Evolutionary conservation across 2,113 vertebrate genomes (phyloP).

Genomic region (Calypte anna): DNA sequence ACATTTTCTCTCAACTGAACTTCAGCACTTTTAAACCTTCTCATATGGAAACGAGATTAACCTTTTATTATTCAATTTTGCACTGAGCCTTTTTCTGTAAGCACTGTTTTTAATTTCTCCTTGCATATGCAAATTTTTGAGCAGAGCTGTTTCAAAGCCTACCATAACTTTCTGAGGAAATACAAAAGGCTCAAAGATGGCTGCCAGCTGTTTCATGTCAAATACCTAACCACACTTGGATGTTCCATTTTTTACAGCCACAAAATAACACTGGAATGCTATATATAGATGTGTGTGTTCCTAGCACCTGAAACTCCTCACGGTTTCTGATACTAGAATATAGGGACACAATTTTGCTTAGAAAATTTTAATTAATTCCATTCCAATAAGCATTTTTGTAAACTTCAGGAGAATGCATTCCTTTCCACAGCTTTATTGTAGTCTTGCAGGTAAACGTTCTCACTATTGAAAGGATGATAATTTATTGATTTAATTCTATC

Average conservation of each 20-base stretch:
- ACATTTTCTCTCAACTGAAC: background rate
- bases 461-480: background rate
- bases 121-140: background rate
- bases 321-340: background rate
- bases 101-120: background rate
- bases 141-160: background rate
- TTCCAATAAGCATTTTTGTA: background rate
- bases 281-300: background rate
- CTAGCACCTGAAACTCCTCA: background rate
- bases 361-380: background rate
- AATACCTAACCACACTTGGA: background rate
- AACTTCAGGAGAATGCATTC: background rate
- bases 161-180: background rate
- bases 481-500: background rate
- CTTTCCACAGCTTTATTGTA: background rate
- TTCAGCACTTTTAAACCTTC: background rate
- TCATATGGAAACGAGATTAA: background rate
- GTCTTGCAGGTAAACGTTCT: background rate
- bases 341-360: background rate
- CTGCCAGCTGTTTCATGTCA: background rate
- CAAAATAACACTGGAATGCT: background rate
- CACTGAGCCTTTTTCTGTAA: background rate
- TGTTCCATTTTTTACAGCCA: background rate
- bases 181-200: background rate
- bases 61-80: background rate